phyloP scores from a whole-genome alignment of 92 coral and sea anemone genomes.

The Heliopora coerulea region DNA sequence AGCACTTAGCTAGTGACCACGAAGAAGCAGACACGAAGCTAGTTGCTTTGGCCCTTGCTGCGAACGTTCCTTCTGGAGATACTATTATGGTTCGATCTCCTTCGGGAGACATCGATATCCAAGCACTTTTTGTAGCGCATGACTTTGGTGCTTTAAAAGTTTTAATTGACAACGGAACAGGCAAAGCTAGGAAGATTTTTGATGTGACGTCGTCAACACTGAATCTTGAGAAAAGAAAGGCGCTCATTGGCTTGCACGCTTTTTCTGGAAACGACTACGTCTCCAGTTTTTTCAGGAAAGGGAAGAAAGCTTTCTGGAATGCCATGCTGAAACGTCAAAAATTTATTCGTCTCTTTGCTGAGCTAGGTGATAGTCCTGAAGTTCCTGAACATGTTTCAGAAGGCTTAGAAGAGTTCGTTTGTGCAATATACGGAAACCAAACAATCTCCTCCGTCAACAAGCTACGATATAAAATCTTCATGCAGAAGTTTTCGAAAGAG shows the following conservation, averaged over 20 bases:
- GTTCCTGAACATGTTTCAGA: not conserved
- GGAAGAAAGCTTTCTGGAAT: constrained; percentile 29
- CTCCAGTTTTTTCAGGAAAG: constrained; percentile 19
- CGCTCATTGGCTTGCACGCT: constrained; percentile 12
- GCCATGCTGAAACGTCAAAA: constrained; percentile 10
- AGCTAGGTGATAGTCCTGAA: constrained; percentile 2
- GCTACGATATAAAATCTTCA: constrained; percentile 15
- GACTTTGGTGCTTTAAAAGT: constrained; percentile 7
- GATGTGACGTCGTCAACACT: constrained; percentile 11
- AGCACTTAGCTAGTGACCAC: not conserved
- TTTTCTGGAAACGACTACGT: constrained; percentile 32
- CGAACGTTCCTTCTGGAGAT: constrained; percentile 4
- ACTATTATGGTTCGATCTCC: constrained; percentile 31
- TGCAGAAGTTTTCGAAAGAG: constrained; percentile 11
- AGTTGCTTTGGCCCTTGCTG: constrained; percentile 5
- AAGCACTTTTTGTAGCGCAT: constrained; percentile 13
- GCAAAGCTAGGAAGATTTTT: constrained; percentile 2
- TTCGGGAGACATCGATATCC: constrained; percentile 41
- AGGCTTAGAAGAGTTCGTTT: constrained; percentile 13
- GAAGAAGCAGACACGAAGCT: constrained; percentile 15
- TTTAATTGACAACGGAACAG: constrained; percentile 18
- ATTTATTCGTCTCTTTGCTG: constrained; percentile 9
- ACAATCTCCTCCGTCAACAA: not conserved
- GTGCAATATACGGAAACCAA: constrained; percentile 1
- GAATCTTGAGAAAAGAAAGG: not conserved